Base-by-base conservation (phyloP, 2,113 vertebrate species). In the Leuciscus idus region DNA sequence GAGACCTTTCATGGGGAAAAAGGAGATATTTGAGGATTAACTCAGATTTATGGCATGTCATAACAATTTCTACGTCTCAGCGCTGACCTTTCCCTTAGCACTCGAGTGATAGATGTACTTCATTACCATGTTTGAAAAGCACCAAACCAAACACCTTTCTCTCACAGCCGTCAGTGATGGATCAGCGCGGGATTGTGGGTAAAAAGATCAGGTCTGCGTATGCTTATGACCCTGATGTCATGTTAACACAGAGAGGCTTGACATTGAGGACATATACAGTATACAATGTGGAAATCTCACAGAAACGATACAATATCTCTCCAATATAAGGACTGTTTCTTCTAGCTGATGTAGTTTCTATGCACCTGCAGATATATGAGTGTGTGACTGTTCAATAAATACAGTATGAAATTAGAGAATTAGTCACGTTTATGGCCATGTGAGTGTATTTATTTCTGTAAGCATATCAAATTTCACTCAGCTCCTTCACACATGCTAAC, bases 41-140 rank as follows among this genome's bases (percentile, higher is more conserved):
- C 77, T 90, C 90, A 93, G 94, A 96, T 96, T 96, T 96, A 96
- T 96, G 95, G 94, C 92, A 90, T 95, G 95, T 94, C 96, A 94
- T 93, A 93, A 92, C 92, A 95, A 92, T 91, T 95, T 94, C 94
- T 93, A 92, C 91, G 88, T 92, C 92, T 94, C 89, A 86, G 90
- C 70, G 81, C 89, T 96, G 96, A 96, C 96, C 95, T 96, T 96
- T 96, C 92, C 90, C 88, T 75, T 84, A 87, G 91, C 92, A 90
- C 93, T 92, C 89, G 72, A 90, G 91, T 96, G 95, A 96, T 95
- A 94, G 95, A 96, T 96, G 92, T 81, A 94, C 92, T 96, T 96
- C 95, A 95, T 96, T 96, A 96, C 92, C 73, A 93, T 90, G 94
- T 94, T 94, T 96, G 95, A 88, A 86, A 84, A 96, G 95, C 90